phyloP scores from a whole-genome alignment of 1,140 invertebrate genomes.

The Platyura marginata region DNA sequence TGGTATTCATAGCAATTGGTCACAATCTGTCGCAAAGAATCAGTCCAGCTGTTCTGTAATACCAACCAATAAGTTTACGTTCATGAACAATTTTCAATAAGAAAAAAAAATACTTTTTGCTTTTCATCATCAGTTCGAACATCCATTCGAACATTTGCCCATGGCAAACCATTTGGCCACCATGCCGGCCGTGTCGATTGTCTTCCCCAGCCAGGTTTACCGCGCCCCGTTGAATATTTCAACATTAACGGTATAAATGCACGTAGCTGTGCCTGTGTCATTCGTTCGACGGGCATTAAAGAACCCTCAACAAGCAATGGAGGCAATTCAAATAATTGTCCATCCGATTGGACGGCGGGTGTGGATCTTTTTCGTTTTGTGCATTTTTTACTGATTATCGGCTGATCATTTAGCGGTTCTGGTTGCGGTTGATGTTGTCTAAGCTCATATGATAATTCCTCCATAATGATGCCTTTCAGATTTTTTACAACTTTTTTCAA shows the following conservation, averaged over 20 bases:
- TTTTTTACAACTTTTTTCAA: conserved; percentile 90
- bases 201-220: conserved; percentile 94
- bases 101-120: conserved; percentile 56
- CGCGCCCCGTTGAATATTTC: conserved; percentile 89
- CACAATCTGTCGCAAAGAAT: conserved; percentile 91
- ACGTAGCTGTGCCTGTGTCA: conserved; percentile 92
- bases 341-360: conserved; percentile 80
- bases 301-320: conserved; percentile 93
- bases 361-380: no score
- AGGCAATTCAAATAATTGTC: conserved; percentile 83
- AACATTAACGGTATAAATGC: conserved; percentile 96
- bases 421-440: conserved; percentile 86
- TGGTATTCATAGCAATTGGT: conserved; percentile 98
- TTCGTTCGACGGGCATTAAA: conserved; percentile 95
- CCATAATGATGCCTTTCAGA: conserved; percentile 77
- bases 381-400: no score
- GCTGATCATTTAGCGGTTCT: no score
- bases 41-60: conserved; percentile 92
- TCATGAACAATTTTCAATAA: background rate
- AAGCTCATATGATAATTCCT: conserved; percentile 80
- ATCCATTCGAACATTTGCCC: conserved; percentile 97
- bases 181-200: conserved; percentile 89
- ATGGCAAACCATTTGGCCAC: conserved; percentile 95
- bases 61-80: conserved; percentile 2
- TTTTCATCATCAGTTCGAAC: conserved; percentile 90